Conservation (phyloP, 2,113 vertebrate species). For the Cardinalis cardinalis region DNA sequence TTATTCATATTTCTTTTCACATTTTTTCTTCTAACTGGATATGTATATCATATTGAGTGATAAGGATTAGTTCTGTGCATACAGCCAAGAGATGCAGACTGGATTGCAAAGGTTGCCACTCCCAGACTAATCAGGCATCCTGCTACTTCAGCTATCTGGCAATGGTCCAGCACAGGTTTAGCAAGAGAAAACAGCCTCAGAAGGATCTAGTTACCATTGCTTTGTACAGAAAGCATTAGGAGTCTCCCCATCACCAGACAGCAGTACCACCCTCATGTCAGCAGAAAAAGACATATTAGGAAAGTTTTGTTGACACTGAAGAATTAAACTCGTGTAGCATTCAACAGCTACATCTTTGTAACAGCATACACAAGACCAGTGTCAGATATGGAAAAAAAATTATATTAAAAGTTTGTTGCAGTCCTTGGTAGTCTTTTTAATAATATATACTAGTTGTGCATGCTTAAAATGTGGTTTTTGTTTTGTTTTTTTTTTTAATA, state of each 20-base stretch:
- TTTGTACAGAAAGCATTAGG: neutral
- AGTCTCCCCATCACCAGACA: neutral
- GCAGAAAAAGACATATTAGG: neutral
- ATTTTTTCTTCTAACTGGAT: neutral
- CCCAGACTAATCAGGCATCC: neutral
- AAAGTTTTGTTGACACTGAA: neutral
- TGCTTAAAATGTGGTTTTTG: neutral
- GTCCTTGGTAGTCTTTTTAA: neutral
- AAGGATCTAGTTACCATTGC: neutral
- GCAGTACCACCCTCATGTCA: neutral
- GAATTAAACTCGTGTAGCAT: neutral
- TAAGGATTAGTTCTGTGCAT: neutral
- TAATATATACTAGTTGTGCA: neutral
- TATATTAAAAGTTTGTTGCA: neutral
- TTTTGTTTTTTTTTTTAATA: neutral
- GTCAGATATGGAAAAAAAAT: neutral
- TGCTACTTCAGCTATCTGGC: neutral
- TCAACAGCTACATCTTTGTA: neutral
- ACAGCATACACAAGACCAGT: neutral
- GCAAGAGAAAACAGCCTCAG: neutral
- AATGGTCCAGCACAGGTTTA: neutral
- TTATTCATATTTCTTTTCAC: neutral
- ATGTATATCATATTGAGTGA: neutral
- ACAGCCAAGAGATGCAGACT: neutral
- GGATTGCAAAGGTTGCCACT: neutral